Percentiles rank a stretch among this genome's conserved stretches.
Conservation (phyloP, 2,888 invertebrate species). For the Pyrochroa serraticornis region DNA sequence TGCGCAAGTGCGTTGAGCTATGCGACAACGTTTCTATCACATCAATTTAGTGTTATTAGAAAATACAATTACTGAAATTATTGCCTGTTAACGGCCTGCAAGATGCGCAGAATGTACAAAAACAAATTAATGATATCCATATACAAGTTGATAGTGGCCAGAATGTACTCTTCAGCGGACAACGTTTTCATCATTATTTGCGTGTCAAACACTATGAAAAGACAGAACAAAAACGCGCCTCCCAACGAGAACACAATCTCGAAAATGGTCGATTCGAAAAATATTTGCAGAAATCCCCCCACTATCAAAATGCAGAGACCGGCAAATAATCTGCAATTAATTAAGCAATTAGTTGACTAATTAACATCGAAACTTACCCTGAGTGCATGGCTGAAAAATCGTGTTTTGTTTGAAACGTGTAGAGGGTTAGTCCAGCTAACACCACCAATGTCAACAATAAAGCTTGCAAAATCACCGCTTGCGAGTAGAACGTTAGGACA, state of each 20-base stretch:
- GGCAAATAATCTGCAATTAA: conserved; percentile 66
- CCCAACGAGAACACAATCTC: conserved; percentile 74
- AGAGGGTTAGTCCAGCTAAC: conserved; percentile 76
- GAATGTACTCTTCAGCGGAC: conserved; percentile 86
- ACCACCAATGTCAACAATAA: conserved; percentile 77
- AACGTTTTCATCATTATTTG: conserved; percentile 81
- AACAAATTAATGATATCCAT: conserved; percentile 88
- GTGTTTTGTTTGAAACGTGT: conserved; percentile 82
- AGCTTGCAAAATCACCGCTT: conserved; percentile 77
- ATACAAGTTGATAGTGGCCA: conserved; percentile 82
- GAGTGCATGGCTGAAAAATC: conserved; percentile 82
- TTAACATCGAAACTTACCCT: conserved; percentile 63
- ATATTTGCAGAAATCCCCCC: conserved; percentile 75
- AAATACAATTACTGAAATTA: conserved; percentile 52
- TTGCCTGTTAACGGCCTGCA: conserved; percentile 67
- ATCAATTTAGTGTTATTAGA: too few relatives aligned
- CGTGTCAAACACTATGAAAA: conserved; percentile 85
- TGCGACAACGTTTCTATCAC: too few relatives aligned
- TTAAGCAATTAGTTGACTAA: conserved; percentile 9
- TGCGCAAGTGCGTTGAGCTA: background rate
- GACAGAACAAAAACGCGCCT: conserved; percentile 77
- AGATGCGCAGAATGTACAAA: conserved; percentile 76
- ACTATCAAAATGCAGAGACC: conserved; percentile 72
- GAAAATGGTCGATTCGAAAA: conserved; percentile 73
- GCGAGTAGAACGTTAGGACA: conserved; percentile 79